Evolutionary conservation across 2,113 vertebrate genomes (phyloP).

Genomic region (Equus quagga): DNA sequence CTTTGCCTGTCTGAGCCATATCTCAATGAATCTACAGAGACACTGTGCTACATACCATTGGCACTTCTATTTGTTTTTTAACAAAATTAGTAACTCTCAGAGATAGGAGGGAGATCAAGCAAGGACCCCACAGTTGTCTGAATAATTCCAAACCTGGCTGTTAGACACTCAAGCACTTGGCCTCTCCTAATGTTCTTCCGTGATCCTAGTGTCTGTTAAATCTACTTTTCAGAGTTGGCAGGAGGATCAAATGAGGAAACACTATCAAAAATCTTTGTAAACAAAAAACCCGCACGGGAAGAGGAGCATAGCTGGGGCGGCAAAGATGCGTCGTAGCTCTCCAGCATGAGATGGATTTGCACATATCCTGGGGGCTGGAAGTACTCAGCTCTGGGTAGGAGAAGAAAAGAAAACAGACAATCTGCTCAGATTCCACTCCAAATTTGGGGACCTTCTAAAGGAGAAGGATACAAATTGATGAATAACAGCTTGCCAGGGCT

Average conservation of each 20-base stretch:
- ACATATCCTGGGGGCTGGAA: not conserved
- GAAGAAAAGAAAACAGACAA: not conserved
- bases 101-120: not conserved
- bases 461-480: not conserved
- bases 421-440: not conserved
- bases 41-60: not conserved
- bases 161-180: not conserved
- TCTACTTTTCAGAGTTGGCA: not conserved
- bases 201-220: not conserved
- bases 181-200: not conserved
- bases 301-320: not conserved
- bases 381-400: not conserved
- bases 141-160: not conserved
- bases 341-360: accelerated
- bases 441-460: not conserved
- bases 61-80: not conserved
- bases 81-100: not conserved
- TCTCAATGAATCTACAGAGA: not conserved
- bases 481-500: not conserved
- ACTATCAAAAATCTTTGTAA: not conserved
- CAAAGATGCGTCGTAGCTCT: not conserved
- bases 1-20: not conserved
- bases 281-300: not conserved
- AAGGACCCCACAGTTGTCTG: not conserved
- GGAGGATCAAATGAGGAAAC: not conserved